Evolutionary conservation across 2,113 vertebrate species (phyloP), one percentile per base, ranked within the genome.

Genomic region (Sapayoa aenigma): DNA sequence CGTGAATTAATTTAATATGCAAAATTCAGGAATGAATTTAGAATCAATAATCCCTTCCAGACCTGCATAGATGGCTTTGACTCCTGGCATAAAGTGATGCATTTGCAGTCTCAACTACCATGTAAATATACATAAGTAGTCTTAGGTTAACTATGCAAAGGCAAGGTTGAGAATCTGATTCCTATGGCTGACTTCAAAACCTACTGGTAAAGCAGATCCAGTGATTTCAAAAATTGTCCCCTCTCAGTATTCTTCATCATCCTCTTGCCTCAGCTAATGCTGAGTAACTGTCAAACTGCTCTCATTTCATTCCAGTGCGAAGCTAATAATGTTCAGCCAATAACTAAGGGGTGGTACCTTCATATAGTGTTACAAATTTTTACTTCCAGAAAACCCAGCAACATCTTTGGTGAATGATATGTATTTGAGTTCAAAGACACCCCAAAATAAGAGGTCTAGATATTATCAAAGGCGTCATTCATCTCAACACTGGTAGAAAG

Each of bases 51-150:
- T 41, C 33, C 18, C 28, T 78, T 53, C 24, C 60, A 90, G 73
- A 53, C 25, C 47, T 28, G 30, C 2, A 0, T 33, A 55, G n/a
- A 33, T 2, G 3, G n/a, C 56, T 68, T 52, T 1, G 4, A 10
- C 37, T 92, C 21, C 44, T 75, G 42, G 30, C 42, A 14, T 47
- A 42, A 71, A 86, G 47, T 20, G 33, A 78, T n/a, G 60, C 27
- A 59, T 44, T 73, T 41, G 52, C 9, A 2, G 41, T 68, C 56
- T 46, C 72, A 78, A 6, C 7, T 55, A 44, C 28, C 27, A 37
- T 1, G 0, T 28, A 71, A 77, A 68, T 49, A n/a, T 9, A 65
- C 8, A 21, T 33, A 46, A 77, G 7, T 60, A 37, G 42, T 33
- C 27, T 62, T 11, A 30, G 37, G 23, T 37, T 53, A 52, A 49